Evolutionary conservation across 2,797 vertebrate species (phyloP).

Genomic region (Rhabdophis nuchalis): DNA sequence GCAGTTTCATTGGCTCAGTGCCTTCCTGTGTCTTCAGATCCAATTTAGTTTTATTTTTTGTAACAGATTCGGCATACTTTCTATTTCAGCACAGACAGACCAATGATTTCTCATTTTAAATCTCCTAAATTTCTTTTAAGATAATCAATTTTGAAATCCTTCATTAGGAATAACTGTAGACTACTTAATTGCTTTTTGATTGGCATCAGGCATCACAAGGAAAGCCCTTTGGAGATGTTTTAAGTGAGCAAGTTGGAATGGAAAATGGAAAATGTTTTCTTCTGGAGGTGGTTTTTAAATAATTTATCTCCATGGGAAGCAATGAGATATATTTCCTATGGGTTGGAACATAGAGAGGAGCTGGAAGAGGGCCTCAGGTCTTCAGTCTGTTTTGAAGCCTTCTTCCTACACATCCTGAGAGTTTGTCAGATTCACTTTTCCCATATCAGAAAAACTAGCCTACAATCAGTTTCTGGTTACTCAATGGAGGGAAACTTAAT

Average conservation of each 20-base stretch:
- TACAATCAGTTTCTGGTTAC: neutral
- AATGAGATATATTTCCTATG: neutral
- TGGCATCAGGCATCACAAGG: neutral
- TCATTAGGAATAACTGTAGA: neutral
- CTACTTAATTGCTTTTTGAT: neutral
- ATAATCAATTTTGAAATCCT: neutral
- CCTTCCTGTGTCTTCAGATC: neutral
- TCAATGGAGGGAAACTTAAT: neutral
- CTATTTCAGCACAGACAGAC: neutral
- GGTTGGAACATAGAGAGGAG: neutral
- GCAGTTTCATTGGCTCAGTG: neutral
- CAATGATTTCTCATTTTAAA: neutral
- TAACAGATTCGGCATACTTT: neutral
- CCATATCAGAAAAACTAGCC: neutral
- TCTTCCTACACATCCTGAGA: neutral
- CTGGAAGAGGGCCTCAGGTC: neutral
- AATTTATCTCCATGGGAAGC: neutral
- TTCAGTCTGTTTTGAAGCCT: neutral
- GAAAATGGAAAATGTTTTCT: neutral
- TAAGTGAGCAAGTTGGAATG: neutral
- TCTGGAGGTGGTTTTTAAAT: neutral
- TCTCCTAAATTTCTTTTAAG: neutral
- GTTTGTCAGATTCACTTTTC: neutral
- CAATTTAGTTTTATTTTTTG: neutral
- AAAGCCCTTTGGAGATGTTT: neutral